Percentiles rank a stretch among this genome's conserved stretches.
These are phyloP conservation scores for Kryphioiulus occultus DNA, from an alignment of 2,888 invertebrate species.

Conservation along the genomic window DNA sequence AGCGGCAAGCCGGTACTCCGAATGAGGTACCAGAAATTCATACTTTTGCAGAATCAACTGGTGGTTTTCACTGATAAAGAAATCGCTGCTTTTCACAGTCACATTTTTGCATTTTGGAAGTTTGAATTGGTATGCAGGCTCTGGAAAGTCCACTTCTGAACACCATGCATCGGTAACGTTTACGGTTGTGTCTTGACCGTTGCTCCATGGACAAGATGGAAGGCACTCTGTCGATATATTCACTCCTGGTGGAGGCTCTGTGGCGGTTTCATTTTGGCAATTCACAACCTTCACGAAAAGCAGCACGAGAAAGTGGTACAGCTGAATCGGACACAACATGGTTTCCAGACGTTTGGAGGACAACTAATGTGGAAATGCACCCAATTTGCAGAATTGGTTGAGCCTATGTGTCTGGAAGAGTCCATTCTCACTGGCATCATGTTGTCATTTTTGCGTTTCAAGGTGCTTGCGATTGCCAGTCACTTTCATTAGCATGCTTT, in stretches of 20 bases:
- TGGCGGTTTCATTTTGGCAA: not conserved
- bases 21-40: not conserved
- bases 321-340: not conserved
- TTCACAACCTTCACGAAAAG: not conserved
- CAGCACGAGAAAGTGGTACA: not conserved
- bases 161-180: not conserved
- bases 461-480: too few species aligned
- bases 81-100: not conserved
- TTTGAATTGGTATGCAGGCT: not conserved
- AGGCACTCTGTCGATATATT: not conserved
- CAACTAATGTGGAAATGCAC: not conserved
- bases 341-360: not conserved
- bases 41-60: not conserved
- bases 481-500: too few species aligned
- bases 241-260: not conserved
- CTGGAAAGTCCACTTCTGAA: not conserved
- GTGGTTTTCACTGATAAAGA: not conserved
- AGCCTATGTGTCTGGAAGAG: too few species aligned
- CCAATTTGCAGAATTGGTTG: too few species aligned
- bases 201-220: not conserved
- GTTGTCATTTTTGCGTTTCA: too few species aligned
- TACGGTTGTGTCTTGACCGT: not conserved
- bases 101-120: not conserved
- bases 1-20: not conserved
- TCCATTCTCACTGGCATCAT: too few species aligned